These are phyloP conservation scores for Amiota minor DNA, from an alignment of 2,888 invertebrate genomes.

Conservation along the genomic window DNA sequence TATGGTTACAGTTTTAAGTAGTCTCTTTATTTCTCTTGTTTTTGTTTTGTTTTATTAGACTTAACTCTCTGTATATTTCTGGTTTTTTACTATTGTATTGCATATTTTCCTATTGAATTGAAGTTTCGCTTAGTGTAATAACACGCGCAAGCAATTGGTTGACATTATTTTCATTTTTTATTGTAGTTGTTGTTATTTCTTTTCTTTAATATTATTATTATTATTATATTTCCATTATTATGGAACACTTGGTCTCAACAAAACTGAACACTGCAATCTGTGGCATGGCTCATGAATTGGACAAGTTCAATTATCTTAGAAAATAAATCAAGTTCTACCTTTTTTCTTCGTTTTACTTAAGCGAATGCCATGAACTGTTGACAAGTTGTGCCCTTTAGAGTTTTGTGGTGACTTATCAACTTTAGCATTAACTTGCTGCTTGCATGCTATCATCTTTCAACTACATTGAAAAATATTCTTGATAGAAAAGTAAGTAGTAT, in stretches of 20 bases:
- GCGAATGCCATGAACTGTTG: not conserved
- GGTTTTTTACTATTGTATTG: too few species aligned
- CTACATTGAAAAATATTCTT: too few species aligned
- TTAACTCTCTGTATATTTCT: too few species aligned
- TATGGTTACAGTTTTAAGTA: constrained; percentile 50
- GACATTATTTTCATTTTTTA: constrained; percentile 6
- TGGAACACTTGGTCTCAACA: not conserved
- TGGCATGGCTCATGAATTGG: constrained; percentile 27
- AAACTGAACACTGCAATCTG: not conserved
- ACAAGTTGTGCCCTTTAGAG: constrained; percentile 40
- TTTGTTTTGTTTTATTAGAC: constrained; percentile 25
- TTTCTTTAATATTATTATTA: not conserved
- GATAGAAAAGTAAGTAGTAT: not conserved
- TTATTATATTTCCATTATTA: constrained; percentile 20
- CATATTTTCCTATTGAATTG: constrained; percentile 35
- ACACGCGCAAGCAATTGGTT: constrained; percentile 8
- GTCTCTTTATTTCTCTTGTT: constrained; percentile 2
- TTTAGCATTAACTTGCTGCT: too few species aligned
- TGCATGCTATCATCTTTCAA: too few species aligned
- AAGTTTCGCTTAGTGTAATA: constrained; percentile 26
- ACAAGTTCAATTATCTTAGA: constrained; percentile 60
- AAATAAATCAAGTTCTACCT: constrained; percentile 54
- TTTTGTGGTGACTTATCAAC: not conserved
- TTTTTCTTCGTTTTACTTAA: constrained; percentile 6
- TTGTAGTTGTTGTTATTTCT: constrained; percentile 4